These are phyloP conservation scores for Eupsittula cactorum DNA, from an alignment of 2,113 vertebrate genomes.

Conservation along the genomic window DNA sequence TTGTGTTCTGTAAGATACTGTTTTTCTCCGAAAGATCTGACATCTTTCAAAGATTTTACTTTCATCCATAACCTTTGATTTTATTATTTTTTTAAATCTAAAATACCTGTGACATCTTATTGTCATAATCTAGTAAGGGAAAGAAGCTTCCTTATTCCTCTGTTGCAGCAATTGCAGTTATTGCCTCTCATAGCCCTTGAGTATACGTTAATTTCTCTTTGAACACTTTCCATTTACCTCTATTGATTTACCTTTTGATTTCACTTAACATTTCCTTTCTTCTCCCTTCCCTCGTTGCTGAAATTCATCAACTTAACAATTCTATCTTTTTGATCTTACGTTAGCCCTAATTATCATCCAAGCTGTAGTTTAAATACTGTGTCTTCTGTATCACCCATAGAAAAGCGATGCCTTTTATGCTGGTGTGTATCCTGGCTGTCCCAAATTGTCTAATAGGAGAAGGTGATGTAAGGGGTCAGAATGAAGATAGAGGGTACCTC, in stretches of 20 bases:
- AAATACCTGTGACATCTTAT: background rate
- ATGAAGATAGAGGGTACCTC: background rate
- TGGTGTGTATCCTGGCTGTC: background rate
- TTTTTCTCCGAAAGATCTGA: background rate
- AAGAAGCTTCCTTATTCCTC: constrained; percentile 6
- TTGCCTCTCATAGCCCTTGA: constrained; percentile 34
- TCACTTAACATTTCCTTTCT: constrained; percentile 12
- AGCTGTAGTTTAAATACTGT: constrained; percentile 5
- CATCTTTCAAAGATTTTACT: background rate
- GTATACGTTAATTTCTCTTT: constrained; percentile 50
- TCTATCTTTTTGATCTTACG: constrained; percentile 45
- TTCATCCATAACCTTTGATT: background rate
- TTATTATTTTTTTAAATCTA: background rate
- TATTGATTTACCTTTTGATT: constrained; percentile 58
- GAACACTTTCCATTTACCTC: constrained; percentile 53
- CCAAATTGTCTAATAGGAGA: background rate
- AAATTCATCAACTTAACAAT: constrained; percentile 45
- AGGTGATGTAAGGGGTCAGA: background rate
- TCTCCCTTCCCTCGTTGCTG: constrained; percentile 22
- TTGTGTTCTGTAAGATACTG: background rate
- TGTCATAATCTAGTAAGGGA: background rate
- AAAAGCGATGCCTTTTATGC: background rate
- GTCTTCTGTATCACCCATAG: background rate
- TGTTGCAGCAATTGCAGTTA: background rate
- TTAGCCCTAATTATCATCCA: constrained; percentile 38